Evolutionary conservation across 2,113 vertebrate species (phyloP).

Genomic region (Hypocryptadius cinnamomeus): DNA sequence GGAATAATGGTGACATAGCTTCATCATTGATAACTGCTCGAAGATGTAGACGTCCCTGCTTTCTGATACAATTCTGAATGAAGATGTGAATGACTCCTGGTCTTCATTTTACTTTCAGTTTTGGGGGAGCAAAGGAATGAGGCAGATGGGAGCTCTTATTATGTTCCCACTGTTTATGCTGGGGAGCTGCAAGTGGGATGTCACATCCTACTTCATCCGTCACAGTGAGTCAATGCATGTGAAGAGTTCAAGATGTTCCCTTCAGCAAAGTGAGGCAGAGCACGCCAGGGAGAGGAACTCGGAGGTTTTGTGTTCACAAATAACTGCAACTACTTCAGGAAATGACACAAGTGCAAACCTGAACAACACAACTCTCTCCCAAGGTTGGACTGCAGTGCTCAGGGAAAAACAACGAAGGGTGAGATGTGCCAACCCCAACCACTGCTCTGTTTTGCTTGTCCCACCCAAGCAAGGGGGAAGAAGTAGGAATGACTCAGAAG

Average conservation of each 20-base stretch:
- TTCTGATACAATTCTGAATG: background rate
- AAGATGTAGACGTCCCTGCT: background rate
- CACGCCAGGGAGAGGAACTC: background rate
- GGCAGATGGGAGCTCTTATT: conserved; percentile 45
- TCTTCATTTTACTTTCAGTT: conserved; percentile 4
- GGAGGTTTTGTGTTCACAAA: background rate
- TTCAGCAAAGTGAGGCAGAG: conserved; percentile 21
- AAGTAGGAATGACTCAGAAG: background rate
- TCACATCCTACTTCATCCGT: conserved; percentile 51
- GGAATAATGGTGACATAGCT: background rate
- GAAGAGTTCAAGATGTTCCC: conserved; percentile 61
- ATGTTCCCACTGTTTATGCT: conserved; percentile 52
- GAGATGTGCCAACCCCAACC: background rate
- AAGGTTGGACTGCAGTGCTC: background rate
- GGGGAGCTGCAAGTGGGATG: conserved; percentile 43
- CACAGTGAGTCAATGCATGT: conserved; percentile 16
- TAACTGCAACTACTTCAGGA: background rate
- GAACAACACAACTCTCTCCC: background rate
- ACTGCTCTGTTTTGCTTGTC: background rate
- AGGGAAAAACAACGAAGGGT: background rate
- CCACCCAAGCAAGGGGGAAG: background rate
- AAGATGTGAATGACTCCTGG: background rate
- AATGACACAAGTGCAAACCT: background rate
- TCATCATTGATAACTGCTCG: background rate
- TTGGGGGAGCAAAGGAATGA: background rate